Evolutionary conservation across 1,140 invertebrate species (phyloP).

Genomic region (Drosophila willistoni): DNA sequence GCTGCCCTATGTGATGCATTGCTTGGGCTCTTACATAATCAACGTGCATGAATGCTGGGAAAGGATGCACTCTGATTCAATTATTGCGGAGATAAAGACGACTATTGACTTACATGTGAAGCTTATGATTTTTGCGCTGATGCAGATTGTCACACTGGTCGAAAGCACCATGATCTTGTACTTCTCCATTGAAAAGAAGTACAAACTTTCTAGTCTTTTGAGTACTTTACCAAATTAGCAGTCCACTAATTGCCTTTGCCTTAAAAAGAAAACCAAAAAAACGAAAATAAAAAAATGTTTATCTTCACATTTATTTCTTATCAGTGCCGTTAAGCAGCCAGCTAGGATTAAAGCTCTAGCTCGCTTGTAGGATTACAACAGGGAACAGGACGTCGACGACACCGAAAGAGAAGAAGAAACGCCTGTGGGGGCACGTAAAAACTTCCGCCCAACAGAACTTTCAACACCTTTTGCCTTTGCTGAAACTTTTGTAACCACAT

Average conservation of each 20-base stretch:
- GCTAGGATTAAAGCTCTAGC: slow-evolving; percentile 58
- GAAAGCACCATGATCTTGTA: background rate
- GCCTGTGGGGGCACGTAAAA: slow-evolving; percentile 44
- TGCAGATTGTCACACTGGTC: slow-evolving; percentile 3
- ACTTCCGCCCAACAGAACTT: slow-evolving; percentile 60
- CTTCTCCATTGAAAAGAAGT: background rate
- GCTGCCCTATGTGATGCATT: slow-evolving; percentile 18
- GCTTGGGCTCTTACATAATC: background rate
- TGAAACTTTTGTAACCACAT: slow-evolving; percentile 62
- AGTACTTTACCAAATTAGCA: slow-evolving; percentile 50
- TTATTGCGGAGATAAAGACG: background rate
- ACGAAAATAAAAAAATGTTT: background rate
- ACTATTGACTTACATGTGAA: background rate
- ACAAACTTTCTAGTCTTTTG: slow-evolving; percentile 50
- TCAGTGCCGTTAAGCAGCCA: slow-evolving; percentile 2
- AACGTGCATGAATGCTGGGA: background rate
- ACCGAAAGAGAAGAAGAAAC: slow-evolving; percentile 6
- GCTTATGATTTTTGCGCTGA: background rate
- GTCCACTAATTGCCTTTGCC: background rate
- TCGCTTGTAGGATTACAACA: background rate
- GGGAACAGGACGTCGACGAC: background rate
- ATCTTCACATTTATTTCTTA: slow-evolving; percentile 8
- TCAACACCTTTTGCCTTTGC: slow-evolving; percentile 59
- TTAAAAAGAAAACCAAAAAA: background rate
- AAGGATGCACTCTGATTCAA: rapidly evolving